These are phyloP conservation scores for Drosophila cardini DNA, from an alignment of 1,140 invertebrate genomes.

Conservation along the genomic window DNA sequence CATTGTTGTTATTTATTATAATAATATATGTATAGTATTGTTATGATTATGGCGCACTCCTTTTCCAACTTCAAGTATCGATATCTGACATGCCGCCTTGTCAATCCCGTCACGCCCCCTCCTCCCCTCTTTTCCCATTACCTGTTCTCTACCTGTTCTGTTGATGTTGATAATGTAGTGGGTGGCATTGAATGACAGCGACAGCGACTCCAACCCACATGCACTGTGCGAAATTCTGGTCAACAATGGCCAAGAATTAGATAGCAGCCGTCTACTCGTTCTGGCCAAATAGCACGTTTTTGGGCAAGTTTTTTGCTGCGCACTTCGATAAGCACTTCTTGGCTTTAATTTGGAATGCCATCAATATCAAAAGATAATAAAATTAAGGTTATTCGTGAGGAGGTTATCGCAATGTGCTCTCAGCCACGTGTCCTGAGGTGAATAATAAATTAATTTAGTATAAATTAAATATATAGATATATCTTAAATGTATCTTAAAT, in stretches of 20 bases:
- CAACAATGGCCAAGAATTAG: neutral
- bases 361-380: conserved; percentile 65
- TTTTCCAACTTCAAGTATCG: conserved; percentile 28
- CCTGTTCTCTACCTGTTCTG: no score
- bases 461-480: neutral
- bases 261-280: neutral
- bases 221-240: conserved; percentile 56
- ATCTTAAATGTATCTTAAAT: neutral
- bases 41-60: conserved; percentile 40
- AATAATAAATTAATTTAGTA: neutral
- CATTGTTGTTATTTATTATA: conserved; percentile 45
- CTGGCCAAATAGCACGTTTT: neutral
- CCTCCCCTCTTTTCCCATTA: neutral
- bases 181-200: conserved; percentile 49
- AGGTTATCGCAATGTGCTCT: conserved; percentile 18
- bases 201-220: conserved; percentile 7
- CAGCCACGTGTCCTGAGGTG: conserved; percentile 12
- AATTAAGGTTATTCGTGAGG: conserved; percentile 21
- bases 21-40: conserved; percentile 29
- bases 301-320: conserved; percentile 47
- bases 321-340: conserved; percentile 66
- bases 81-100: conserved; percentile 55
- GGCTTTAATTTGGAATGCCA: conserved; percentile 58
- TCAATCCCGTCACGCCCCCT: neutral
- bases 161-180: conserved; percentile 59